These are phyloP conservation scores for Netelia melanura DNA, from an alignment of 2,888 invertebrate species.

Conservation along the genomic window DNA sequence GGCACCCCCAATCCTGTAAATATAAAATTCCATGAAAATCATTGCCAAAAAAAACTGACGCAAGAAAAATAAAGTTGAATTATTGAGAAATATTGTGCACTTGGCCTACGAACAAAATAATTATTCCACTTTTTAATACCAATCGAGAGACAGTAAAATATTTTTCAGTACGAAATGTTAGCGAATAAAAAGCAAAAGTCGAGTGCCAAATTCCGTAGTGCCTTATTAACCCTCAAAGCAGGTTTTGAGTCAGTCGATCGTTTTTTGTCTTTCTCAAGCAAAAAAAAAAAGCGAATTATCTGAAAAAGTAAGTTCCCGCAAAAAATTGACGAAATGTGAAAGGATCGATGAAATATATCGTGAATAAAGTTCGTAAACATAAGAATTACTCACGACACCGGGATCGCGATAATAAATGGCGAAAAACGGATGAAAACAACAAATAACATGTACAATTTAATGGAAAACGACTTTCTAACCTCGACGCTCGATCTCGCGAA, in stretches of 20 bases:
- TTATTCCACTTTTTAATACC: neutral
- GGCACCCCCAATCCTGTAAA: constrained; percentile 68
- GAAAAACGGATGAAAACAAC: constrained; percentile 3
- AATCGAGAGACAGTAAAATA: constrained; percentile 55
- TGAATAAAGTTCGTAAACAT: too few species aligned
- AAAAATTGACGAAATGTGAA: neutral
- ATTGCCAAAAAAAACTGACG: neutral
- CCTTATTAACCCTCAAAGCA: too few species aligned
- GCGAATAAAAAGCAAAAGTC: neutral
- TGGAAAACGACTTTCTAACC: constrained; percentile 58
- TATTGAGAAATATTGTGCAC: neutral
- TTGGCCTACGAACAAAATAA: neutral
- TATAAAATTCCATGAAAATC: neutral
- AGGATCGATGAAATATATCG: too few species aligned
- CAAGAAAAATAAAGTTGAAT: constrained; percentile 5
- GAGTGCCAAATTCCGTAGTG: neutral
- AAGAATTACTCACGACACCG: neutral
- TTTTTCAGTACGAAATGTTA: constrained; percentile 17
- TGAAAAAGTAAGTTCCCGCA: constrained; percentile 23
- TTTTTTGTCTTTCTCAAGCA: too few species aligned
- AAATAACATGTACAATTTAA: neutral
- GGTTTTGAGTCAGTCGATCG: too few species aligned
- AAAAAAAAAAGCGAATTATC: too few species aligned
- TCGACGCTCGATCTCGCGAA: constrained; percentile 27
- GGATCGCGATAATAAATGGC: neutral